Evolutionary conservation across 2,113 vertebrate species (phyloP).

Genomic region (Chaetorhynchus papuensis): DNA sequence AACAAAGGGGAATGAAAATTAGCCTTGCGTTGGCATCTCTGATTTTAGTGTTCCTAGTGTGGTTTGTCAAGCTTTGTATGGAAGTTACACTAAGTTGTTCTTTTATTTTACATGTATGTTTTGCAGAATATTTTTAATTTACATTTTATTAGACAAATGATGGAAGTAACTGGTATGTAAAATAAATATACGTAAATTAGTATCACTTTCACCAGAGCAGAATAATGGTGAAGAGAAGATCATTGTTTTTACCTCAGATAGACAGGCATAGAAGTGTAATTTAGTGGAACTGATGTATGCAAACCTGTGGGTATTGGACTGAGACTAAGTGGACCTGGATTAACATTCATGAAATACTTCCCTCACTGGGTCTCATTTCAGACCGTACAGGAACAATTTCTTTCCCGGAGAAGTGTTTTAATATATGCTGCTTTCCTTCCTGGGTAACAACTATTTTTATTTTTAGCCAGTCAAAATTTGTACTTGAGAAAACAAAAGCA

Average conservation of each 20-base stretch:
- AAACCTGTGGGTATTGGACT: background rate
- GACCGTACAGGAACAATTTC: background rate
- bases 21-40: background rate
- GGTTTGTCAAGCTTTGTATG: background rate
- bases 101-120: background rate
- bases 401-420: background rate
- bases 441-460: background rate
- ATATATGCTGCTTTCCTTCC: background rate
- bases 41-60: background rate
- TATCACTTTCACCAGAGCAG: background rate
- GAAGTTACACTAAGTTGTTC: background rate
- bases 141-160: background rate
- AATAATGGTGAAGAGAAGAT: background rate
- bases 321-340: background rate
- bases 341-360: background rate
- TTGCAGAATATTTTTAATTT: background rate
- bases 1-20: background rate
- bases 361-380: background rate
- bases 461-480: background rate
- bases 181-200: background rate
- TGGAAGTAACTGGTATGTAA: background rate
- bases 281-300: background rate
- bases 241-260: background rate
- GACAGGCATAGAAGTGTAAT: background rate
- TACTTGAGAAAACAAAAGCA: background rate